Evolutionary conservation across 2,797 vertebrate species (phyloP), one percentile per base, ranked within the genome.

Genomic region (Falco concolor): DNA sequence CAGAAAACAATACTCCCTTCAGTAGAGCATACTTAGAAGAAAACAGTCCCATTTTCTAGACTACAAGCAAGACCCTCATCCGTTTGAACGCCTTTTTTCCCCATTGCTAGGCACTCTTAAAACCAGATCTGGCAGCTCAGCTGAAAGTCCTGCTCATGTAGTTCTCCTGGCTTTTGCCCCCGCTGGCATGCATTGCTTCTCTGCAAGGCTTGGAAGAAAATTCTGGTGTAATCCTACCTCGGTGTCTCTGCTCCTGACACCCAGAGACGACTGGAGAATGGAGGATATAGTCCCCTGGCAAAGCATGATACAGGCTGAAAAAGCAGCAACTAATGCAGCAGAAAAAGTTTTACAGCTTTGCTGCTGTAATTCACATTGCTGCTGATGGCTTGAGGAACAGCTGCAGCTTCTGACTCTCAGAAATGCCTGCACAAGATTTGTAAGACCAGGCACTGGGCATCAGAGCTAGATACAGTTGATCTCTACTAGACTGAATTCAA

Each of bases 141-240:
- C 42, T 75, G 21, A 17, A 78, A 76, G 52, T 64, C 40, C 65
- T 89, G 49, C 34, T 69, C 47, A 3, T 50, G 44, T 24, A 24
- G 82, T 32, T 94, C 57, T 69, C 67, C 53, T 11, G 12, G 34
- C 53, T 73, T 34, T 82, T 84, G 36, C 20, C 36, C 4, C 27
- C 38, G 68, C 10, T 0, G 0, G 25, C 1, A 0, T 36, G 40
- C 3, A 0, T 6, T 69, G n/a, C 57, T 91, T 59, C 82, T 54
- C 89, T 67, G 19, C 25, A 52, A 53, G 32, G 34, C 19, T 11
- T 30, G 21, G 28, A 83, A 30, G 21, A 84, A 92, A 93, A 60
- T 16, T 78, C 12, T 7, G 5, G 19, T 44, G n/a, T 54, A 68
- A 34, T 53, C 56, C 60, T 83, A n/a, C 52, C 38, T 75, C 3